Conservation (phyloP, 2,888 invertebrate species). For the Cryptops parisi region DNA sequence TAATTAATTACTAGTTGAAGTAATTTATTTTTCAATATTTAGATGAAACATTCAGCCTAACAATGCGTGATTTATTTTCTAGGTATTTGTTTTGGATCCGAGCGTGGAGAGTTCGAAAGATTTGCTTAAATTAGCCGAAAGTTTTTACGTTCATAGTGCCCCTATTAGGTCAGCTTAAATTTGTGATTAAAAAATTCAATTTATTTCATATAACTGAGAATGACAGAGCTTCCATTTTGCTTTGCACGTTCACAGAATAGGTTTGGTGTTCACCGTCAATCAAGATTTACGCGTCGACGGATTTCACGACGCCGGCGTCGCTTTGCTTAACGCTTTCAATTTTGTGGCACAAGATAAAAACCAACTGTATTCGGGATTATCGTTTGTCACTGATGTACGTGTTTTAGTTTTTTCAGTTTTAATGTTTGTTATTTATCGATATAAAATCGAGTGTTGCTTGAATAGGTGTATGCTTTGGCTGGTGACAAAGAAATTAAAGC, state of each 20-base stretch:
- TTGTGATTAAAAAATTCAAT: no score
- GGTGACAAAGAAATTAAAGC: conserved; percentile 41
- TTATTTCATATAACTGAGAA: no score
- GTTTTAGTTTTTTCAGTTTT: conserved; percentile 4
- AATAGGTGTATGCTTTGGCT: conserved; percentile 41
- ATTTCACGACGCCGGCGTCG: conserved; percentile 56
- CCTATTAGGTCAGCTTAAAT: conserved; percentile 51
- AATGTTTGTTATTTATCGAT: neutral
- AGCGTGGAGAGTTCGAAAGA: conserved; percentile 48
- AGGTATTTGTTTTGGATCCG: conserved; percentile 79
- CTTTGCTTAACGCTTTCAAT: conserved; percentile 76
- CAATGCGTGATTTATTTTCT: conserved; percentile 20
- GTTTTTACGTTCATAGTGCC: conserved; percentile 77
- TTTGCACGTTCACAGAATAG: conserved; percentile 71
- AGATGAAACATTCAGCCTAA: neutral
- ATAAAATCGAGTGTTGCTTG: neutral
- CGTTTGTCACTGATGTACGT: conserved; percentile 65
- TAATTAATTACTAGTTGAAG: conserved; percentile 31
- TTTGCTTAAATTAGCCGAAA: conserved; percentile 72
- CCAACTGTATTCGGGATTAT: conserved; percentile 54
- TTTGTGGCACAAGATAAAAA: conserved; percentile 66
- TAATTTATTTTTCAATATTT: neutral
- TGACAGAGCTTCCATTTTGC: no score
- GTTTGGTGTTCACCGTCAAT: conserved; percentile 53
- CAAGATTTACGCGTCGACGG: conserved; percentile 42